These are phyloP conservation scores for Simalia tracyae DNA, from an alignment of 2,797 vertebrate genomes.

Conservation along the genomic window DNA sequence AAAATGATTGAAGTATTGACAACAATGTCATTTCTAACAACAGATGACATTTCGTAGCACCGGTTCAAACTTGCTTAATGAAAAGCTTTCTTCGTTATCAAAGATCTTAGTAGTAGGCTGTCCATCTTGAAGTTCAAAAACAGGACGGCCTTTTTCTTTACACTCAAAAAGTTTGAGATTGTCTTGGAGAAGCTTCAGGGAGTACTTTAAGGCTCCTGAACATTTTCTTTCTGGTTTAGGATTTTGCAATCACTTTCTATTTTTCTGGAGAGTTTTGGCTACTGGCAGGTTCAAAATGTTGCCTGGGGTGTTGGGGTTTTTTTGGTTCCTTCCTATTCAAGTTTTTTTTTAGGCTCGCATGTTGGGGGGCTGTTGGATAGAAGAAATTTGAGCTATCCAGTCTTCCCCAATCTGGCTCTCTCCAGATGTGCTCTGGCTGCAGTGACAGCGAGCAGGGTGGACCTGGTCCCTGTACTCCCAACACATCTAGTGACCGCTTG, in stretches of 20 bases:
- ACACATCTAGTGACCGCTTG: neutral
- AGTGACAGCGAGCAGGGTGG: neutral
- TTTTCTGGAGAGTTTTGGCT: neutral
- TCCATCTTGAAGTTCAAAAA: neutral
- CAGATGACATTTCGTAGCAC: neutral
- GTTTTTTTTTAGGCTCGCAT: no score
- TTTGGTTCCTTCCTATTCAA: neutral
- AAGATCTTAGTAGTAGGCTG: neutral
- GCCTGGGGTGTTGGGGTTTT: neutral
- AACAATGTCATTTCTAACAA: neutral
- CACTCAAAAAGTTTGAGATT: conserved; percentile 1
- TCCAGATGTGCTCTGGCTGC: neutral
- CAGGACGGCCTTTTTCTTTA: neutral
- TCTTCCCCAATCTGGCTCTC: neutral
- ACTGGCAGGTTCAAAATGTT: neutral
- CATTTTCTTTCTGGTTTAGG: neutral
- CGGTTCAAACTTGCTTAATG: neutral
- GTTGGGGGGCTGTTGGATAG: no score
- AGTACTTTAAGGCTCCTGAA: neutral
- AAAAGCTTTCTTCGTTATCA: neutral
- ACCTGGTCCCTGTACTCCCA: neutral
- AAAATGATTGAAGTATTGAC: neutral
- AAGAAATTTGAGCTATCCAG: neutral
- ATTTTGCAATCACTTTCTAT: neutral
- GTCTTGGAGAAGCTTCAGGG: neutral